A percentile compares a stretch with the other conserved stretches of the same genome.
These are phyloP conservation scores for Cylindroiulus punctatus DNA, from an alignment of 2,888 invertebrate genomes.

Conservation along the genomic window DNA sequence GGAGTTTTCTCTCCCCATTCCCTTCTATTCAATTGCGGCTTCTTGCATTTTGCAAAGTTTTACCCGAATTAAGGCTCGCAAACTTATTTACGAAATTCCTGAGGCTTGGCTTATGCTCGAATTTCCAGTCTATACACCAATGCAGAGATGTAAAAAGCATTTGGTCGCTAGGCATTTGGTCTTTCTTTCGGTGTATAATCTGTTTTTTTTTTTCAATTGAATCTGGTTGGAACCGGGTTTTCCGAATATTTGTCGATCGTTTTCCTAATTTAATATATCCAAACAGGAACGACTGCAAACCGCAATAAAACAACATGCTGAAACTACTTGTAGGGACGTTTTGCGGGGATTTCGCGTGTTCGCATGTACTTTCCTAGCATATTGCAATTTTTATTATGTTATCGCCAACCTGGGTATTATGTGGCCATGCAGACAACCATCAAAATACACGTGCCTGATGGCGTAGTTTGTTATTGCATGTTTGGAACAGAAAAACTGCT, in stretches of 20 bases:
- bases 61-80: background rate
- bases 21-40: constrained; percentile 26
- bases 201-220: background rate
- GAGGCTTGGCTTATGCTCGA: background rate
- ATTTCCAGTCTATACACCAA: background rate
- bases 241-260: background rate
- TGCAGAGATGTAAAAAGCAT: background rate
- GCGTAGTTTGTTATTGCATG: no score
- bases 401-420: no score
- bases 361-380: no score
- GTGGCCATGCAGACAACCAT: no score
- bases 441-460: no score
- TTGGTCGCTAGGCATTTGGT: background rate
- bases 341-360: background rate
- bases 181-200: no score
- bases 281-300: background rate
- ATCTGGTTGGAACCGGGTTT: background rate
- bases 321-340: background rate
- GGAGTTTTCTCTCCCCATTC: background rate
- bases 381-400: no score
- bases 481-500: no score
- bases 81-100: background rate
- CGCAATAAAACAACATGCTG: background rate
- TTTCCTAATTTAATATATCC: background rate
- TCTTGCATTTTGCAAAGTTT: constrained; percentile 5